A percentile compares a stretch with the other conserved stretches of the same genome.
phyloP scores from a whole-genome alignment of 2,113 vertebrate genomes.

The Notothenia coriiceps region DNA sequence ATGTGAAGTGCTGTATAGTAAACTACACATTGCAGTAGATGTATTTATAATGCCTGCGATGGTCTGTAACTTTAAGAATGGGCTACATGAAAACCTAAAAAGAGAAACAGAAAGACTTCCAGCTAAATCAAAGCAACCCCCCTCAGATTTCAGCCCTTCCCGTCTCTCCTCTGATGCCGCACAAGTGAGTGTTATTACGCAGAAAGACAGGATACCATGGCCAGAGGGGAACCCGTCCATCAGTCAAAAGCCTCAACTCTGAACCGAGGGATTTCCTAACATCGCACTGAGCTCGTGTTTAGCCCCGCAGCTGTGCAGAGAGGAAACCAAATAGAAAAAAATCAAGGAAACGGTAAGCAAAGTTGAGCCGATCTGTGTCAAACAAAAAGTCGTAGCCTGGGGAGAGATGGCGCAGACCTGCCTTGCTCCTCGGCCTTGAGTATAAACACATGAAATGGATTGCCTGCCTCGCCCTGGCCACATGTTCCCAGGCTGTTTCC shows the following conservation, averaged over 20 bases:
- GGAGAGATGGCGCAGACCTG: slow-evolving; percentile 61
- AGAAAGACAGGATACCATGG: slow-evolving; percentile 53
- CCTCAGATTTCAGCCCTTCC: slow-evolving; percentile 30
- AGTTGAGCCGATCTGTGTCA: slow-evolving; percentile 71
- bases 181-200: slow-evolving; percentile 29
- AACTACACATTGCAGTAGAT: background rate
- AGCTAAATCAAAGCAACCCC: slow-evolving; percentile 51
- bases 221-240: slow-evolving; percentile 69
- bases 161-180: slow-evolving; percentile 45
- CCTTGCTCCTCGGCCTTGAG: slow-evolving; percentile 60
- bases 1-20: background rate
- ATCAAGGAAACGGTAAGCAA: slow-evolving; percentile 71
- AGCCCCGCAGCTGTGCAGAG: slow-evolving; percentile 69
- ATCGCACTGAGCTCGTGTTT: slow-evolving; percentile 51
- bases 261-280: slow-evolving; percentile 69
- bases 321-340: slow-evolving; percentile 67
- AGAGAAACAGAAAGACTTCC: background rate
- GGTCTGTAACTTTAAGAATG: background rate
- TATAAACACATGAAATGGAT: slow-evolving; percentile 71
- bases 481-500: slow-evolving; percentile 63
- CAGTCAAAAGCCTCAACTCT: slow-evolving; percentile 65
- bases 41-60: no score
- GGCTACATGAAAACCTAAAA: background rate
- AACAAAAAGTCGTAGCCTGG: slow-evolving; percentile 66
- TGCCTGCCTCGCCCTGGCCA: slow-evolving; percentile 35